Evolutionary conservation across 1,140 invertebrate genomes (phyloP).

Genomic region (Aphidius ervi): DNA sequence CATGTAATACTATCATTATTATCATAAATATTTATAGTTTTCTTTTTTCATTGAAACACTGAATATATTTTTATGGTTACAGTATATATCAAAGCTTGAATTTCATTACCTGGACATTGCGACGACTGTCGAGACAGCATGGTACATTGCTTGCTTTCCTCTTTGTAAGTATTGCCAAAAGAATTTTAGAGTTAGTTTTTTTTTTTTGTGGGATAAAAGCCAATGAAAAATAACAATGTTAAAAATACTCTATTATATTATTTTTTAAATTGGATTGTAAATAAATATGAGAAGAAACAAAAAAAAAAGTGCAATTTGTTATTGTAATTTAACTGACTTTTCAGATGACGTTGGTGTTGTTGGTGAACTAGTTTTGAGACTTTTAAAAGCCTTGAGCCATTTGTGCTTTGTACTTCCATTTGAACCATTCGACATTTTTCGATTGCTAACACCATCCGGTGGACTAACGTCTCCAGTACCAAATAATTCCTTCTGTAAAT

Average conservation of each 20-base stretch:
- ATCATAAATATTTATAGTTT: constrained; percentile 3
- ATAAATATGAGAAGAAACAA: neutral
- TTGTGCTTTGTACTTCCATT: constrained; percentile 92
- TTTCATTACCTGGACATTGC: constrained; percentile 75
- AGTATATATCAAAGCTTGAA: neutral
- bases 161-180: constrained; percentile 24
- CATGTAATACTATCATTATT: neutral
- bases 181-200: too few species aligned
- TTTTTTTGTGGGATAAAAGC: neutral
- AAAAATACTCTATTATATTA: constrained; percentile 12
- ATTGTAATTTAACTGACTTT: constrained; percentile 51
- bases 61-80: neutral
- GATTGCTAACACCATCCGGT: constrained; percentile 61
- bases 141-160: constrained; percentile 68
- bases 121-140: constrained; percentile 85
- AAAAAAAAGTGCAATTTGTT: too few species aligned
- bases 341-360: constrained; percentile 54
- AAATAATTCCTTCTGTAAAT: constrained; percentile 84
- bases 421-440: constrained; percentile 82
- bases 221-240: neutral
- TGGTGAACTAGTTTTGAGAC: constrained; percentile 74
- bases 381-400: constrained; percentile 96
- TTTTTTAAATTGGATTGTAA: neutral
- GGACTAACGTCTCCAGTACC: constrained; percentile 64
- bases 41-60: too few species aligned